Evolutionary conservation across 2,113 vertebrate genomes (phyloP), one percentile per base, ranked within the genome.

Genomic region (Myotis brandtii): DNA sequence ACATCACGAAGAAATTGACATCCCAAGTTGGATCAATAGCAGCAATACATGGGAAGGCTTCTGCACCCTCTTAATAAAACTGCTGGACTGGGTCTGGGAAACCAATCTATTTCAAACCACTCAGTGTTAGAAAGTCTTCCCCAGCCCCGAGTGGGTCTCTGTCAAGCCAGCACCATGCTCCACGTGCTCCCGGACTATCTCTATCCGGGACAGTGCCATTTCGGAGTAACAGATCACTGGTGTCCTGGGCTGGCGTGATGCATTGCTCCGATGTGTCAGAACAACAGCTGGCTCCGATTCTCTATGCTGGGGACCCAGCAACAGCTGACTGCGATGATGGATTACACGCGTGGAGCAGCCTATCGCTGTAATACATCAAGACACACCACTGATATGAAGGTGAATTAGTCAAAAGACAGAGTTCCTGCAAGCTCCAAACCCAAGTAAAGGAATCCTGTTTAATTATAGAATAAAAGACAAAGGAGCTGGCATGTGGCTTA

Each of bases 341-440:
- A 98, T 98, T 97, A 73, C 94, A 87, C 1, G 80, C 81, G 52
- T 34, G 90, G 88, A 70, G 43, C 94, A 96, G 97, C 86, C 98
- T 97, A 96, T 97, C 92, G 11, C 79, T 92, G 96, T 84, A 98
- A 98, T 98, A 98, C 89, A 98, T 98, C 98, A 99, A 98, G 98
- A 96, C 95, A 95, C 95, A 93, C 92, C 80, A 77, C 96, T 92
- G 83, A 82, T 93, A 94, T 98, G 98, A 98, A 98, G 93, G 98
- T 96, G 98, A 98, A 98, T 98, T 98, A 98, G 97, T 98, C 98
- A 98, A 97, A 97, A 97, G 95, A 98, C 96, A 87, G 97, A 95
- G 96, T 95, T 98, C 77, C 90, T 95, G 91, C 94, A 97, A 97
- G 88, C 85, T 97, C 91, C 23, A 30, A 89, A 95, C 93, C 96